Conservation (phyloP, 2,113 vertebrate species). For the Anoura caudifer region DNA sequence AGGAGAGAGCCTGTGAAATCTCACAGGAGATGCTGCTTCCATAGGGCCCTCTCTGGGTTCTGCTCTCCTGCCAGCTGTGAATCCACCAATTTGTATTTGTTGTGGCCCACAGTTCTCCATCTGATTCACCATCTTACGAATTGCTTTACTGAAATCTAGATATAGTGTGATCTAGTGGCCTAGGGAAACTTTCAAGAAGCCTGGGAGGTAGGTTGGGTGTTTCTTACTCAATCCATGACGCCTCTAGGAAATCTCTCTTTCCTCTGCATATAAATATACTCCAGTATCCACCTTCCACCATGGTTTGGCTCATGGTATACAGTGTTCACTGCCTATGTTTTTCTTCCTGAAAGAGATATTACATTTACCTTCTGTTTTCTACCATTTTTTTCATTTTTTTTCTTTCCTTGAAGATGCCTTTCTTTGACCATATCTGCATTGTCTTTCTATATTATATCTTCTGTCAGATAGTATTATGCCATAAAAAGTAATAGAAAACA, state of each 20-base stretch:
- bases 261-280: neutral
- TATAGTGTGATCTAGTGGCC: neutral
- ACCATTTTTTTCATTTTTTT: neutral
- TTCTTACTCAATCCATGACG: neutral
- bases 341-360: neutral
- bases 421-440: neutral
- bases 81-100: slow-evolving; percentile 50
- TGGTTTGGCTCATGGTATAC: neutral
- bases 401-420: neutral
- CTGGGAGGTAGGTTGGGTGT: neutral
- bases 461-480: neutral
- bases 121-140: neutral
- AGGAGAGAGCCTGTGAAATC: neutral
- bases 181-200: neutral
- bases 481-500: neutral
- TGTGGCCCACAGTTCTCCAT: neutral
- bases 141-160: neutral
- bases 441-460: neutral
- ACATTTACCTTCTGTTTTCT: neutral
- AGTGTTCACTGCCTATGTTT: neutral
- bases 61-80: slow-evolving; percentile 26
- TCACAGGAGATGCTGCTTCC: neutral
- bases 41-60: neutral
- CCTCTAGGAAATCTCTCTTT: neutral
- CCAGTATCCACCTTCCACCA: neutral